Base-by-base conservation (phyloP, 2,888 invertebrate species). In the Quadriops clusia region DNA sequence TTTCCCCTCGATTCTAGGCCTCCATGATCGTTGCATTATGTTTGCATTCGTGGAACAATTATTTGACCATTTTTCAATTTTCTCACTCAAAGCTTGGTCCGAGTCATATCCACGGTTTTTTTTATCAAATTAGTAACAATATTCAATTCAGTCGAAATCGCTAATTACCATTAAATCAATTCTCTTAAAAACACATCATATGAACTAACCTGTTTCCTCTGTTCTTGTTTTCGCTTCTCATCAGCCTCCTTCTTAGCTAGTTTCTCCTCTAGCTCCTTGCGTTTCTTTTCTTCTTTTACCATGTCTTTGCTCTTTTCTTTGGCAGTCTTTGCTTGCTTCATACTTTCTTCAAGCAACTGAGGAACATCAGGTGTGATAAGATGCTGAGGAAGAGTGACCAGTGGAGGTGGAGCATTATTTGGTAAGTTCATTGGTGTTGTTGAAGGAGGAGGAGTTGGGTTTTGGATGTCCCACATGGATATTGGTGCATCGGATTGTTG, bases 181-280 rank as follows among this genome's bases (percentile, higher is more conserved):
- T 11, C 8, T 9, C n/a, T 28, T 9, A 9, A 30, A 31, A 8
- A 31, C n/a, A 32, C 16, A 9, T 17, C 5, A 17, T 27, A 7
- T 10, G 23, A 24, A 33, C 22, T 27, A 39, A 51, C 51, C 40
- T 60, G 51, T 45, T 55, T 60, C 32, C 58, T 58, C 30, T 65
- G 65, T 34, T 68, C 68, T 36, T 64, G 65, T 39, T 65, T 64
- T 17, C 61, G 53, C 37, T 60, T 64, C 32, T 65, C 65, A 23
- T 66, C 65, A 2, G 63, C 64, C 11, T 67, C 65, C 38, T 63
- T 66, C 32, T 65, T 65, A n/a, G 48, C 50, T 35, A 50, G 53
- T 36, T 63, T 58, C 34, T 67, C 62, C 28, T 67, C 54, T 34
- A 56, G 50, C 37, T 67, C 65, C 35, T 61, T 61, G 28, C 62